Conservation (phyloP, 1,140 invertebrate species). For the Brachionus paranguensis region DNA sequence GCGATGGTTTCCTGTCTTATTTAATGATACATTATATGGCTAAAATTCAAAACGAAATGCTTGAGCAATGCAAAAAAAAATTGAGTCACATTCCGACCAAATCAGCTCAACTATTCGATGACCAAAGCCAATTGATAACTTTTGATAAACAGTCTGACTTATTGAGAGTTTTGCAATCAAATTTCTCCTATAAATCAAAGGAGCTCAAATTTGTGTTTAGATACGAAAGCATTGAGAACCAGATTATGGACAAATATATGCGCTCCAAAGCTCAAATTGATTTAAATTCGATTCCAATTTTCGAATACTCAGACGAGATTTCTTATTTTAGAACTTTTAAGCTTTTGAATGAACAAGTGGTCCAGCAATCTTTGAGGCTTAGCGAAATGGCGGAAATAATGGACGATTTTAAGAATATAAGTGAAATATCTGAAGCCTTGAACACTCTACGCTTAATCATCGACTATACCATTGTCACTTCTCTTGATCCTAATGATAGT, state of each 20-base stretch:
- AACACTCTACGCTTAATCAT: neutral
- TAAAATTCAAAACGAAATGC: conserved; percentile 46
- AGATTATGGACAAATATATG: conserved; percentile 3
- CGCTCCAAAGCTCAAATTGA: neutral
- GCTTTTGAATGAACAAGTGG: neutral
- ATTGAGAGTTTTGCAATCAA: neutral
- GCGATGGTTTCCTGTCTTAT: conserved; percentile 45
- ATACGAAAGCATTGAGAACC: conserved; percentile 3
- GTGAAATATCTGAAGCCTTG: conserved; percentile 14
- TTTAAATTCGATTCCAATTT: neutral
- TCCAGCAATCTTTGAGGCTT: neutral
- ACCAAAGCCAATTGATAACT: neutral
- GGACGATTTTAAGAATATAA: conserved; percentile 7
- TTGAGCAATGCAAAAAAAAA: conserved; percentile 30
- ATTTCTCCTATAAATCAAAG: conserved; percentile 8
- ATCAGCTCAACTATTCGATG: neutral
- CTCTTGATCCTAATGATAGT: neutral
- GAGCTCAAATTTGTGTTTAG: neutral
- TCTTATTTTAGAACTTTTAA: neutral
- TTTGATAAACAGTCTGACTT: neutral
- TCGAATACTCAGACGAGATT: conserved; percentile 19
- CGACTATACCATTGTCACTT: neutral
- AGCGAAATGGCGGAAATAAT: neutral
- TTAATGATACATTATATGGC: conserved; percentile 44
- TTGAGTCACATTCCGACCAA: neutral